Evolutionary conservation across 2,888 invertebrate genomes (phyloP).

Genomic region (Tipula unca): DNA sequence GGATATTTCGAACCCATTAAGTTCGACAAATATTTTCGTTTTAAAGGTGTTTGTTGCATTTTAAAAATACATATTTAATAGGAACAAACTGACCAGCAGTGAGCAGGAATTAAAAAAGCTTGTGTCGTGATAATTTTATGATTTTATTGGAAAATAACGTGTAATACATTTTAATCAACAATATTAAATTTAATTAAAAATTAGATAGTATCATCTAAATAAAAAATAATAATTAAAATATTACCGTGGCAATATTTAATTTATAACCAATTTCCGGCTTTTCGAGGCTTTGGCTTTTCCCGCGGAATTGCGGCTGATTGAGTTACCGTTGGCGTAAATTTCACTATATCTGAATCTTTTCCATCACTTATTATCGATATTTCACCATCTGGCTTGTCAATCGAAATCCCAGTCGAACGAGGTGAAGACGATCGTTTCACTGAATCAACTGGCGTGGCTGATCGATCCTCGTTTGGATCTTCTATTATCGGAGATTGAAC

Average conservation of each 20-base stretch:
- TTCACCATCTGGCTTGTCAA: background rate
- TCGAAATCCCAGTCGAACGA: background rate
- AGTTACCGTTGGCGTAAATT: background rate
- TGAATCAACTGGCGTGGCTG: slow-evolving; percentile 22
- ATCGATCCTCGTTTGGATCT: slow-evolving; percentile 45
- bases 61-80: too few species aligned
- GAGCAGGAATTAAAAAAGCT: background rate
- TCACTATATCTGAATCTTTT: background rate
- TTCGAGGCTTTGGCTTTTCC: background rate
- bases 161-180: background rate
- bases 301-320: background rate
- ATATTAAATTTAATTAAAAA: background rate
- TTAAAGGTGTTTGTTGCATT: too few species aligned
- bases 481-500: slow-evolving; percentile 52
- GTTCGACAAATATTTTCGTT: too few species aligned
- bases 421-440: background rate
- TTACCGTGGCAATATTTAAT: background rate
- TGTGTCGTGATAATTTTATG: background rate
- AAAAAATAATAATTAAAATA: background rate
- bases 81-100: too few species aligned
- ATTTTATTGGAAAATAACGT: background rate
- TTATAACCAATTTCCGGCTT: slow-evolving; percentile 8
- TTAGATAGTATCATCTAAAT: background rate
- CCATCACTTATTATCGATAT: background rate
- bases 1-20: too few species aligned